Evolutionary conservation across 2,888 invertebrate species (phyloP).

Genomic region (Scaptomyza tumidula): DNA sequence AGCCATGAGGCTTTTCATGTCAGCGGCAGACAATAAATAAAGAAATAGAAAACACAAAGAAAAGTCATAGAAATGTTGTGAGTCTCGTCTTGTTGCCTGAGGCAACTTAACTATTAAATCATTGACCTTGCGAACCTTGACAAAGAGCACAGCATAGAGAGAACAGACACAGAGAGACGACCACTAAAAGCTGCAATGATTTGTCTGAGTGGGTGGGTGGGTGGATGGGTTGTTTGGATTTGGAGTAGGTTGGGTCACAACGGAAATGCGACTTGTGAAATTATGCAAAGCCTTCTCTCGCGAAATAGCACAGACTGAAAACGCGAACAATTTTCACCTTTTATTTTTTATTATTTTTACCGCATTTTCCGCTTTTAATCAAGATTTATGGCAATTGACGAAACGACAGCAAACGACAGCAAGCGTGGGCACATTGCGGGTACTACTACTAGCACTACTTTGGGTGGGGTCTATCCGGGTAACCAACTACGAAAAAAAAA

Average conservation of each 20-base stretch:
- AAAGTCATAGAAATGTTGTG: constrained; percentile 34
- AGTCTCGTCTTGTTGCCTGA: constrained; percentile 16
- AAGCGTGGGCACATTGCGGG: constrained; percentile 12
- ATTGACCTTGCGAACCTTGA: constrained; percentile 79
- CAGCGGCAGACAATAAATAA: constrained; percentile 54
- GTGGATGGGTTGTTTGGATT: constrained; percentile 1
- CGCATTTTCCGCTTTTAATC: constrained; percentile 73
- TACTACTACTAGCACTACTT: not conserved
- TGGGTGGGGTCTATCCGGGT: constrained; percentile 11
- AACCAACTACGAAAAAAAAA: constrained; percentile 6
- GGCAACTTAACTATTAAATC: constrained; percentile 70
- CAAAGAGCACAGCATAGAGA: constrained; percentile 30
- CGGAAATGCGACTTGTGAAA: constrained; percentile 60
- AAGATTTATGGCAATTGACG: constrained; percentile 77
- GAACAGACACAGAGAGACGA: constrained; percentile 2
- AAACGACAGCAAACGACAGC: constrained; percentile 40
- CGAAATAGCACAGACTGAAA: constrained; percentile 30
- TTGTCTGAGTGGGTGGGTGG: constrained; percentile 5
- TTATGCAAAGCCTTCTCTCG: constrained; percentile 63
- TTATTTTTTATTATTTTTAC: constrained; percentile 50
- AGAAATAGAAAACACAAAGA: constrained; percentile 34
- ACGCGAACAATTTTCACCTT: constrained; percentile 74
- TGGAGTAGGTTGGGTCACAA: constrained; percentile 15
- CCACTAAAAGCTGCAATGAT: constrained; percentile 21
- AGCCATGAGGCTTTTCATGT: constrained; percentile 57